Evolutionary conservation across 2,888 invertebrate species (phyloP).

Genomic region (Campopleginae sp.): DNA sequence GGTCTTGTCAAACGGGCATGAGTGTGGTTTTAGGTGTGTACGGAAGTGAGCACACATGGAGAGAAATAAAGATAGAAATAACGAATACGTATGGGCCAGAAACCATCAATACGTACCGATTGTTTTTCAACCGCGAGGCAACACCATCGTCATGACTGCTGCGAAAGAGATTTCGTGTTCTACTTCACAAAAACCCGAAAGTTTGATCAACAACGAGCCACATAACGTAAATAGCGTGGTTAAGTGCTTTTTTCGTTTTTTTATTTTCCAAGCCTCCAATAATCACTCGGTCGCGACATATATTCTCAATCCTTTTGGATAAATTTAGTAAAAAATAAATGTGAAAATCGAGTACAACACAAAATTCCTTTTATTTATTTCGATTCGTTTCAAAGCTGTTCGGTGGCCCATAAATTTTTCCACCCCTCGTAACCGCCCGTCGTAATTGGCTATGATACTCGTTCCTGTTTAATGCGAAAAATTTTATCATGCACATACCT

Average conservation of each 20-base stretch:
- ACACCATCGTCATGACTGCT: not conserved
- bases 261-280: constrained; percentile 24
- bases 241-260: constrained; percentile 31
- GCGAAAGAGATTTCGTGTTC: constrained; percentile 11
- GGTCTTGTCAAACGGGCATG: constrained; percentile 15
- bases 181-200: constrained; percentile 10
- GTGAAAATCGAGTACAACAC: constrained; percentile 5
- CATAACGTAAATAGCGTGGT: constrained; percentile 56
- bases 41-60: constrained; percentile 39
- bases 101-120: constrained; percentile 54
- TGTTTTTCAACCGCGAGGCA: constrained; percentile 54
- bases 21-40: not conserved
- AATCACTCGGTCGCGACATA: constrained; percentile 1
- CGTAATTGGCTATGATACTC: not conserved
- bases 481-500: not conserved
- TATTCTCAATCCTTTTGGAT: not conserved
- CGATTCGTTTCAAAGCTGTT: constrained; percentile 18
- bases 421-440: not conserved
- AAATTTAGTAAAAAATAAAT: constrained; percentile 23
- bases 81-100: not conserved
- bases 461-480: not conserved
- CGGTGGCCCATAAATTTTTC: constrained; percentile 14
- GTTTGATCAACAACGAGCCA: constrained; percentile 54
- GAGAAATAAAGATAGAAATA: not conserved
- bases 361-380: constrained; percentile 19